These are phyloP conservation scores for Synanthedon vespiformis DNA, from an alignment of 2,888 invertebrate species.

Conservation along the genomic window DNA sequence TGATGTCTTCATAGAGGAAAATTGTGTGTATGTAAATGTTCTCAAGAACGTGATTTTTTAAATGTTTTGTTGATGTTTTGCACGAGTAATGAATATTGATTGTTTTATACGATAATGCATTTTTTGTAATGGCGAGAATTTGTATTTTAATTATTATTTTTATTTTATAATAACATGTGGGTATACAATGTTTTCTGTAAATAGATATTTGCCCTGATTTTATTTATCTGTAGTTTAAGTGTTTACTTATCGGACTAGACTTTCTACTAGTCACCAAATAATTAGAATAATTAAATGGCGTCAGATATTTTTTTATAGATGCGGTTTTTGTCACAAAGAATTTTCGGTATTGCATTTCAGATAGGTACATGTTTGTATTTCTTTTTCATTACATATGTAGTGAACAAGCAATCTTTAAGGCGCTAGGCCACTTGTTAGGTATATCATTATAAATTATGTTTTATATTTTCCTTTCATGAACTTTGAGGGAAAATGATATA, in stretches of 20 bases:
- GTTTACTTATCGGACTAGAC: constrained; percentile 57
- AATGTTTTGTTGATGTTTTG: constrained; percentile 48
- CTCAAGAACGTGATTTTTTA: constrained; percentile 31
- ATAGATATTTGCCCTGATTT: constrained; percentile 44
- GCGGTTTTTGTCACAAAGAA: too few species aligned
- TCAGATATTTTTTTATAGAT: too few species aligned
- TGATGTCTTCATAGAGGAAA: constrained; percentile 68
- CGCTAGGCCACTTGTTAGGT: too few species aligned
- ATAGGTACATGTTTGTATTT: too few species aligned
- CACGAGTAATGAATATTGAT: constrained; percentile 23
- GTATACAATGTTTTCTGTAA: constrained; percentile 45
- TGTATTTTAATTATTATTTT: constrained; percentile 29
- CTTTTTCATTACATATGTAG: too few species aligned
- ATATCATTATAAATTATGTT: too few species aligned
- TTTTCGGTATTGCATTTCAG: too few species aligned
- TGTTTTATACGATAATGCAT: constrained; percentile 35
- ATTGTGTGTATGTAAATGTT: constrained; percentile 51
- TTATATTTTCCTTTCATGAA: too few species aligned
- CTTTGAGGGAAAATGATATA: too few species aligned
- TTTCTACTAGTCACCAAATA: constrained; percentile 57
- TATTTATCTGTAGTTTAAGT: constrained; percentile 20
- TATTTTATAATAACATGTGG: constrained; percentile 36
- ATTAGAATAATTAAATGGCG: too few species aligned
- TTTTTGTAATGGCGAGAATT: constrained; percentile 30
- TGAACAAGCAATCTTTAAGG: too few species aligned